A percentile compares a stretch with the other conserved stretches of the same genome.
Evolutionary conservation across 2,797 vertebrate genomes (phyloP).

Genomic region (Philypnodon macrostomus): DNA sequence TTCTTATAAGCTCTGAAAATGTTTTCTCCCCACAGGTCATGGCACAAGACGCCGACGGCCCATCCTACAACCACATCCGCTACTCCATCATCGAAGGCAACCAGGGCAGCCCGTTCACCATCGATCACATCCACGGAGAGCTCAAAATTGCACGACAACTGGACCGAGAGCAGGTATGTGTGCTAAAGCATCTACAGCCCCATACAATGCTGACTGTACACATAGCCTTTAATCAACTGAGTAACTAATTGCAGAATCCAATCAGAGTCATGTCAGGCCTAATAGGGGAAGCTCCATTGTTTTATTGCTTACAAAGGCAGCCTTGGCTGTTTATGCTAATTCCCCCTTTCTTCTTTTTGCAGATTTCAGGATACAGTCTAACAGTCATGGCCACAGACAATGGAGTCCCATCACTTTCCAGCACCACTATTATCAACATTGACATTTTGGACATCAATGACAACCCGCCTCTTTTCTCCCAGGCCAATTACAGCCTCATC

Average conservation of each 20-base stretch:
- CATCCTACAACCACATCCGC: constrained; percentile 83
- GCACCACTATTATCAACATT: constrained; percentile 88
- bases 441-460: constrained; percentile 98
- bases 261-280: constrained; percentile 50
- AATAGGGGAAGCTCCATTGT: constrained; percentile 40
- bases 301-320: constrained; percentile 52
- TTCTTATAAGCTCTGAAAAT: too few relatives aligned
- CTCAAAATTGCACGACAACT: constrained; percentile 90
- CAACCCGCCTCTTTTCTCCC: constrained; percentile 92
- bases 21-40: constrained; percentile 81
- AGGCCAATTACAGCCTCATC: constrained; percentile 92
- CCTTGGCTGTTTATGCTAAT: constrained; percentile 32
- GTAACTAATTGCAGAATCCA: constrained; percentile 60
- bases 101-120: constrained; percentile 90
- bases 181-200: constrained; percentile 9
- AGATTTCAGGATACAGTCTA: constrained; percentile 96
- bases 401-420: constrained; percentile 81
- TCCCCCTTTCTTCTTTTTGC: constrained; percentile 4
- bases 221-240: constrained; percentile 37
- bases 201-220: constrained; percentile 42
- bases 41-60: constrained; percentile 93
- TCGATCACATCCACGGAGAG: constrained; percentile 87
- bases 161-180: constrained; percentile 90
- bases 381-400: constrained; percentile 88
- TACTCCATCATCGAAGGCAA: constrained; percentile 91